Conservation (phyloP, 2,113 vertebrate species). For the Rattus rattus region DNA sequence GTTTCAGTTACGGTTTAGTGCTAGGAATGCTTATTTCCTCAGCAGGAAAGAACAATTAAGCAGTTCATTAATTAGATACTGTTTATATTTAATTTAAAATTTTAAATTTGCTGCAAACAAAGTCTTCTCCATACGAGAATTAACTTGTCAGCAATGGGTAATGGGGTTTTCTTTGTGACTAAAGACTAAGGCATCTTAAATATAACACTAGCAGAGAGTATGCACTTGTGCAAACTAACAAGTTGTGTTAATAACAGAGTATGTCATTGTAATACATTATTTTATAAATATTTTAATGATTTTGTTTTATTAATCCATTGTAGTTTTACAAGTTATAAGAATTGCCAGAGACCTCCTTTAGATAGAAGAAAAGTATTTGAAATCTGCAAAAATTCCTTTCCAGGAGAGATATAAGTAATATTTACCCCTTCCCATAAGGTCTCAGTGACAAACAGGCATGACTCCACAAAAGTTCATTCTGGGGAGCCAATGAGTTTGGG, state of each 20-base stretch:
- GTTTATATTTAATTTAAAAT: constrained; percentile 29
- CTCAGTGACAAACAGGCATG: not conserved
- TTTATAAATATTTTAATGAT: not conserved
- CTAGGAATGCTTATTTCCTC: constrained; percentile 36
- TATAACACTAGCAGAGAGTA: constrained; percentile 2
- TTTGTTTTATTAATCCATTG: constrained; percentile 19
- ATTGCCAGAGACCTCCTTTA: constrained; percentile 25
- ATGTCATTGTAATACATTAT: not conserved
- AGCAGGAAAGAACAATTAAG: constrained; percentile 50
- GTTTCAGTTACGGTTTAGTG: constrained; percentile 38
- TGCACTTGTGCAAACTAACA: not conserved
- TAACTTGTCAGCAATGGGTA: not conserved
- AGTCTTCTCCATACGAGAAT: not conserved
- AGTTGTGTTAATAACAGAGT: constrained; percentile 15
- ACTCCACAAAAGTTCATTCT: not conserved
- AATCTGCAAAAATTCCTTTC: not conserved
- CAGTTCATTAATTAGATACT: constrained; percentile 42
- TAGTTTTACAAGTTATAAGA: constrained; percentile 43
- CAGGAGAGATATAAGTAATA: not conserved
- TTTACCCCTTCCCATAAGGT: not conserved
- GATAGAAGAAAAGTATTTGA: not conserved
- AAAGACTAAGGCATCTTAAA: not conserved
- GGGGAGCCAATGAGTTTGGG: not conserved
- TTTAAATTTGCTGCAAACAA: constrained; percentile 52
- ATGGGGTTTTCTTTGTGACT: not conserved